Base-by-base conservation (phyloP, 92 coral and sea anemone genomes). In the Pocillopora meandrina region DNA sequence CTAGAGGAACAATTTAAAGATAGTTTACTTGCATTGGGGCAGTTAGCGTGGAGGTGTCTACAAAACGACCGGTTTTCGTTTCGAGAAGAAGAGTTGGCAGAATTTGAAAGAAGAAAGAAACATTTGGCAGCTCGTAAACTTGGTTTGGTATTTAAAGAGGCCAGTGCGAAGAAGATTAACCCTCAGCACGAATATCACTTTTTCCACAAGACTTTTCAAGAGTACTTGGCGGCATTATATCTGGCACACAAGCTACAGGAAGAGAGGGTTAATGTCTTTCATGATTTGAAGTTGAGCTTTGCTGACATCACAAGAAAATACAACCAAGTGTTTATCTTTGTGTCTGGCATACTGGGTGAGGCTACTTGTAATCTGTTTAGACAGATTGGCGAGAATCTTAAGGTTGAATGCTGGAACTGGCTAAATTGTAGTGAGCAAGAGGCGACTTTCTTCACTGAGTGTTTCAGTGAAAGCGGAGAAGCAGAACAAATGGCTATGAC, bases 271-370 rank as follows among this genome's bases (percentile, higher is more conserved):
- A 42, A 42, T 42, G 49, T 42, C 49, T 42, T 2, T 42, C 49
- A 6, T 42, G 1, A 42, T 0, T 61, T 61, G 16, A 61, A 61
- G 65, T 61, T 61, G 65, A 13, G n/a, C 17, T 61, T 61, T 61
- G 2, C 1, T 13, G 2, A 2, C n/a, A 61, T 61, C n/a, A 18
- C n/a, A 61, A 18, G 15, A 2, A 61, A 9, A 61, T 61, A 61
- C 65, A 13, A 18, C 1, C 17, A 61, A 61, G 65, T 61, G 17
- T 61, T 61, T 61, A 12, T 61, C 17, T 61, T 61, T 61, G 65
- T 61, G n/a, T 61, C 65, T 61, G 65, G 65, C n/a, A 61, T 61
- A 61, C 65, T 61, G 15, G 65, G 65, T 61, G 65, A 61, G n/a
- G 65, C 15, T 12, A 18, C 65, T 12, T 12, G 65, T 12, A 12